Evolutionary conservation across 1,140 invertebrate genomes (phyloP), one percentile per base, ranked within the genome.

Genomic region (Megalonaias nervosa): DNA sequence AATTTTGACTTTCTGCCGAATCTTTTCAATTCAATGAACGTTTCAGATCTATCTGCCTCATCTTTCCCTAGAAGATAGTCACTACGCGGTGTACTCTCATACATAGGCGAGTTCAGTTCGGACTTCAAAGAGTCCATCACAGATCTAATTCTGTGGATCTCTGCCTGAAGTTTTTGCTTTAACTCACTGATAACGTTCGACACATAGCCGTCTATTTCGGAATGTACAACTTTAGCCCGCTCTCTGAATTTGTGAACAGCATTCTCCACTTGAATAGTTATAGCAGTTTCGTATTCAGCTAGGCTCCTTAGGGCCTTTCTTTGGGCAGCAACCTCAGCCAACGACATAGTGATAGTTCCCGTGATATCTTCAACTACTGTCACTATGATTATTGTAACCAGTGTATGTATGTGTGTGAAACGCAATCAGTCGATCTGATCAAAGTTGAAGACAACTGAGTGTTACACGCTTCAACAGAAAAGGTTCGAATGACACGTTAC

Each of bases 61-160:
- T 73, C 61, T 2, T 61, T 31, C 23, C 65, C 58, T 23, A 73
- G 61, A 13, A 69, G 65, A 23, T 69, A 21, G 3, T 71, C 61
- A 57, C n/a, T 57, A 11, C 76, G 70, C 23, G 76, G 76, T 38
- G 68, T 82, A 56, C 68, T 80, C 68, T 56, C 70, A 70, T 75
- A 74, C 26, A 57, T 62, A 15, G 69, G 66, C 13, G 58, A 64
- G 59, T 19, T 61, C 6, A 72, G 75, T 31, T 73, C 16, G 59
- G 71, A 79, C 71, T 58, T 78, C 14, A 56, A 57, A 23, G 26
- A 59, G 19, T 56, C 60, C 17, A 21, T 59, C 9, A n/a, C 31
- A 57, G 67, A 60, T 15, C 55, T 48, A 9, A 78, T 61, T 21
- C 70, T 65, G 17, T 61, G 57, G 38, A 78, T 61, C 26, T 78